Conservation (phyloP, 1,140 invertebrate genomes). For the Eurosta solidaginis region DNA sequence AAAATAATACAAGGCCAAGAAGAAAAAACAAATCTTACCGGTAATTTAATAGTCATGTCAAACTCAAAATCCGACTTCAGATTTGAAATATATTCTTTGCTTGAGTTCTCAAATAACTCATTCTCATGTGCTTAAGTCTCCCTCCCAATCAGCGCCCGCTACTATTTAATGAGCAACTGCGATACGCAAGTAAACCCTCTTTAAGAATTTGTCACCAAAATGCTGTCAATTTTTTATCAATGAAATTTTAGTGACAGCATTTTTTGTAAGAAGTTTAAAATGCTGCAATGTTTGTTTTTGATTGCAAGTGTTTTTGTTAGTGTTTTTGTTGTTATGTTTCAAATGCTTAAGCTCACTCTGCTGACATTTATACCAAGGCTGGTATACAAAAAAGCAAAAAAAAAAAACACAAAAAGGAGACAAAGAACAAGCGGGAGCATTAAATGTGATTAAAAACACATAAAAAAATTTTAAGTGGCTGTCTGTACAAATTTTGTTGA, state of each 20-base stretch:
- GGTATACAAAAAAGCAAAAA: neutral
- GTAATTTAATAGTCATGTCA: too few species aligned
- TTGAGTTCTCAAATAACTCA: neutral
- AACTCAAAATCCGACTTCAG: too few species aligned
- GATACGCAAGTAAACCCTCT: neutral
- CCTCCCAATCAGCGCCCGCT: neutral
- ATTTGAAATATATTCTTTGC: too few species aligned
- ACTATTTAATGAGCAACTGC: slow-evolving; percentile 2
- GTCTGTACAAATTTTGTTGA: neutral
- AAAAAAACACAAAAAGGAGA: neutral
- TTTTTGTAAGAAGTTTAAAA: neutral
- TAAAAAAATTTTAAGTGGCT: slow-evolving; percentile 6
- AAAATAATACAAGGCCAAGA: neutral
- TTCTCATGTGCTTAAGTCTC: neutral
- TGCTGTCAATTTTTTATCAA: neutral
- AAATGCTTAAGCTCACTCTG: neutral
- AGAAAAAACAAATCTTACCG: neutral
- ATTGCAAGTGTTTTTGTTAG: neutral
- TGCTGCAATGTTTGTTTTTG: neutral
- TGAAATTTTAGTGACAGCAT: neutral
- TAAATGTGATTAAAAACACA: neutral
- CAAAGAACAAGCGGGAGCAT: too few species aligned
- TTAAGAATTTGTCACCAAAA: neutral
- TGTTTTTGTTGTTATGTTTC: neutral
- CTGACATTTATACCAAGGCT: neutral